phyloP scores from a whole-genome alignment of 2,113 vertebrate species.

The Phaethon lepturus region DNA sequence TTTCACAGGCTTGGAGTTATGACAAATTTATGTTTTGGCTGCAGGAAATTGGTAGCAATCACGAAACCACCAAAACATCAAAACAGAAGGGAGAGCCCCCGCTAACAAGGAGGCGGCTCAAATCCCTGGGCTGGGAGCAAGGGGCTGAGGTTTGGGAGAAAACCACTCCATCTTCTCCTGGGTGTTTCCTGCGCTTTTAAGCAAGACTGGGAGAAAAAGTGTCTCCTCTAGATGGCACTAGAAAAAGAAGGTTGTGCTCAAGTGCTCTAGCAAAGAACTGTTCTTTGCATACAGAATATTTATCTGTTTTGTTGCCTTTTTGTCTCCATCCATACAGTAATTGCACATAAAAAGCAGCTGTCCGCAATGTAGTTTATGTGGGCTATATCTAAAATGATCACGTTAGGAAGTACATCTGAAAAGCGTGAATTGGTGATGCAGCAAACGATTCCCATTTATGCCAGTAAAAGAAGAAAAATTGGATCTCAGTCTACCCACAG shows the following conservation, averaged over 20 bases:
- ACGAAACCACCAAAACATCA: conserved; percentile 81
- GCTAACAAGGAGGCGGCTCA: conserved; percentile 52
- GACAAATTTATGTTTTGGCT: conserved; percentile 88
- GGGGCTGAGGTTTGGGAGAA: neutral
- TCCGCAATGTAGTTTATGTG: neutral
- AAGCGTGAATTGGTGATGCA: neutral
- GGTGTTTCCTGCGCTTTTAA: neutral
- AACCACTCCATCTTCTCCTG: neutral
- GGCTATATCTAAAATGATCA: neutral
- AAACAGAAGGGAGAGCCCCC: conserved; percentile 76
- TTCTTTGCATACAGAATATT: neutral
- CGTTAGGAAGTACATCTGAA: neutral
- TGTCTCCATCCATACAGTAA: accelerated
- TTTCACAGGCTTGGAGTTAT: conserved; percentile 74
- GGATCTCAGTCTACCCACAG: neutral
- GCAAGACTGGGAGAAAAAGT: neutral
- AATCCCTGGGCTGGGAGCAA: conserved; percentile 57
- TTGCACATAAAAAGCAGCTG: neutral
- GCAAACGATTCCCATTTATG: neutral
- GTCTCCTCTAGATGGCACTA: neutral
- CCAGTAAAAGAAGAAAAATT: neutral
- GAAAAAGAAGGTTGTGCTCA: neutral
- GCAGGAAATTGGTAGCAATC: conserved; percentile 79
- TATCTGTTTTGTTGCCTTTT: neutral
- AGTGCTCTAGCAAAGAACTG: neutral